These are phyloP conservation scores for Invenusta paracnida DNA, from an alignment of 2,888 invertebrate genomes.

Conservation along the genomic window DNA sequence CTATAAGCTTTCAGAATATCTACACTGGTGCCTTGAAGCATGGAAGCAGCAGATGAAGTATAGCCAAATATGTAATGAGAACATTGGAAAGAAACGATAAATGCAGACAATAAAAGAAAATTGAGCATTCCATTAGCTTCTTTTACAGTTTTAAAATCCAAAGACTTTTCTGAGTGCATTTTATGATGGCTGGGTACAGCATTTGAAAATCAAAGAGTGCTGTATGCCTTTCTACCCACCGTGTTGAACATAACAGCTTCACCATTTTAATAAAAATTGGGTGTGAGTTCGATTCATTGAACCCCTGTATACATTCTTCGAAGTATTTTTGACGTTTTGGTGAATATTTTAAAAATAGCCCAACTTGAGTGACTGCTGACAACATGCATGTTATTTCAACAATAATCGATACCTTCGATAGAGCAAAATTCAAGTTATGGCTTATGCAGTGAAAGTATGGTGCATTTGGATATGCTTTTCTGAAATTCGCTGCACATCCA, in stretches of 20 bases:
- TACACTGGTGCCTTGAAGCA: constrained; percentile 12
- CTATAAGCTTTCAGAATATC: constrained; percentile 22
- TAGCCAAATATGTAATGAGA: constrained; percentile 11
- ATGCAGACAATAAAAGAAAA: neutral
- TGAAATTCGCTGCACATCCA: too few relatives aligned
- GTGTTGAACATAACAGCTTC: neutral
- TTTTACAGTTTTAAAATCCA: neutral
- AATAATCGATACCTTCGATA: too few relatives aligned
- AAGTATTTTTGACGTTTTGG: neutral
- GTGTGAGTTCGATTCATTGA: constrained; percentile 5
- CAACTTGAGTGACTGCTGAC: too few relatives aligned
- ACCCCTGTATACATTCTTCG: constrained; percentile 14
- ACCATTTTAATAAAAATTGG: neutral
- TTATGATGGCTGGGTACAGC: constrained; percentile 1
- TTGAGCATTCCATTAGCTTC: constrained; percentile 27
- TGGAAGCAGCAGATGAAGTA: constrained; percentile 4
- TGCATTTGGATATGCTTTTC: too few relatives aligned
- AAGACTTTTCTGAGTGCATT: neutral
- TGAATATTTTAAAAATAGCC: too few relatives aligned
- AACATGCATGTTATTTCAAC: too few relatives aligned
- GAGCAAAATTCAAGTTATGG: too few relatives aligned
- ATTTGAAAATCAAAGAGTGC: neutral
- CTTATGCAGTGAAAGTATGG: too few relatives aligned
- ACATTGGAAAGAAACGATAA: neutral
- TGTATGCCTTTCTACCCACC: neutral